Conservation (phyloP, 2,113 vertebrate species). For the Condylura cristata region DNA sequence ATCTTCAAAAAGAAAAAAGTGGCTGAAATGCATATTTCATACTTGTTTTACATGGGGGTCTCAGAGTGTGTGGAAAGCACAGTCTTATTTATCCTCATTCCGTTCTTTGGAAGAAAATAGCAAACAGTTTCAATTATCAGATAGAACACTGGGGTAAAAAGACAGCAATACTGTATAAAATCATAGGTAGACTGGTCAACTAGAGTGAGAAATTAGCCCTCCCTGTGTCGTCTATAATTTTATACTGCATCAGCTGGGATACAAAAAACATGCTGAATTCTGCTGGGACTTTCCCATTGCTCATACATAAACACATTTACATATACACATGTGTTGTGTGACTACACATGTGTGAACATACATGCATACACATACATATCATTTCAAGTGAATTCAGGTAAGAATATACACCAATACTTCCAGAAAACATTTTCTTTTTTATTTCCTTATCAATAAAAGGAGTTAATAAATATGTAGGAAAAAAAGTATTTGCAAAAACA, state of each 20-base stretch:
- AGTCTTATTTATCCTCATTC: neutral
- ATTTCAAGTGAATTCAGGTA: neutral
- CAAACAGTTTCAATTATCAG: neutral
- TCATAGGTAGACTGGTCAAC: neutral
- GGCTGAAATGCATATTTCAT: neutral
- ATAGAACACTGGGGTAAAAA: neutral
- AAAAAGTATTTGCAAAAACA: slow-evolving; percentile 9
- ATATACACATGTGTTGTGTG: neutral
- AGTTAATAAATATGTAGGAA: neutral
- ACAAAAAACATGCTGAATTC: neutral
- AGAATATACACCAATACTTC: neutral
- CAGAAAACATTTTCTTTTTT: neutral
- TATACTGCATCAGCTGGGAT: neutral
- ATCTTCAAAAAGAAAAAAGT: neutral
- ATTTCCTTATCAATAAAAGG: neutral
- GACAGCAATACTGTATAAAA: neutral
- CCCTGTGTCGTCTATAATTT: neutral
- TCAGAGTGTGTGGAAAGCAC: neutral
- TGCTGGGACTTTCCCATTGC: neutral
- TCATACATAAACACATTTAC: neutral
- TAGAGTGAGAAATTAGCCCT: neutral
- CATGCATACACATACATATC: neutral
- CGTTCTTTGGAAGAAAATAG: neutral
- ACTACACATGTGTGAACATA: neutral
- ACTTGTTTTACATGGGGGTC: neutral